Evolutionary conservation across 2,797 vertebrate genomes (phyloP).

Genomic region (Mus spretus): DNA sequence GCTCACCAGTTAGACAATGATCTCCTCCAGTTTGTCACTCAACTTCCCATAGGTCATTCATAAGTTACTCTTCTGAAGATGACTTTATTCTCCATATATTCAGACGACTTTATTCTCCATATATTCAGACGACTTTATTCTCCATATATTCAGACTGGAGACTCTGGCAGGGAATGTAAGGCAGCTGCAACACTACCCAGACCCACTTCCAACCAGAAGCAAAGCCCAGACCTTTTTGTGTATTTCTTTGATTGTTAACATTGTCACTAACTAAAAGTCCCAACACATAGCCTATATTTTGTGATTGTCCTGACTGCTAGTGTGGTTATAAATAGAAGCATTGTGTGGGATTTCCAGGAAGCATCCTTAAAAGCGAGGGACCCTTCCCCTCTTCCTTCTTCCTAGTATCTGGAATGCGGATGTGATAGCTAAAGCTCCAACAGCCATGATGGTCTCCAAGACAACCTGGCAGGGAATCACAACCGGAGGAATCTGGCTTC

Average conservation of each 20-base stretch:
- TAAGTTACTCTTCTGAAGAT: neutral
- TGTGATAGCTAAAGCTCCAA: neutral
- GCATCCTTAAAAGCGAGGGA: neutral
- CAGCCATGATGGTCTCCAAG: neutral
- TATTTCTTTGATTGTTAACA: neutral
- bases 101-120: too few species aligned
- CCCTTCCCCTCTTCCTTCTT: slow-evolving; percentile 46
- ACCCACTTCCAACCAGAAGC: neutral
- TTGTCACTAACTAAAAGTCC: neutral
- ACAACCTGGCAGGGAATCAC: neutral
- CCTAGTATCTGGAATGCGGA: slow-evolving; percentile 31
- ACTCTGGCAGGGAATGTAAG: neutral
- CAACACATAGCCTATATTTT: neutral
- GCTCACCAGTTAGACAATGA: neutral
- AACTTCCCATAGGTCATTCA: neutral
- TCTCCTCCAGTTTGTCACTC: neutral
- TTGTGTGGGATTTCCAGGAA: slow-evolving; percentile 40
- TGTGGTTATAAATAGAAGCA: neutral
- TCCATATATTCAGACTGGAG: neutral
- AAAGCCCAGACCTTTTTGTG: neutral
- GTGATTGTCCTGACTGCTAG: neutral
- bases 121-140: slow-evolving; percentile 17
- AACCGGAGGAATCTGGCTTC: neutral
- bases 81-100: neutral
- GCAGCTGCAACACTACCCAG: neutral